These are phyloP conservation scores for Asteroscopus sphinx DNA, from an alignment of 2,888 invertebrate genomes.

Conservation along the genomic window DNA sequence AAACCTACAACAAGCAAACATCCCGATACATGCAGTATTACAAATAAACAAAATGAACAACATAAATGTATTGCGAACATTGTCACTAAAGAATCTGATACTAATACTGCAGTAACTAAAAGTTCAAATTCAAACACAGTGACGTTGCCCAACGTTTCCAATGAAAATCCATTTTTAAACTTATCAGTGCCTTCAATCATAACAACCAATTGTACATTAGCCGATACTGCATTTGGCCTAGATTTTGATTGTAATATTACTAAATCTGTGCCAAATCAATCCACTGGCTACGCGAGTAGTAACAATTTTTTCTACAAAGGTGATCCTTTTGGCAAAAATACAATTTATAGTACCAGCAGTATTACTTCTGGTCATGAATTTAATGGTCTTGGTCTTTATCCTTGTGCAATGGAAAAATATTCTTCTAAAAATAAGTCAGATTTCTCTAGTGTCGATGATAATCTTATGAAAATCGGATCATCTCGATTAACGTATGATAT, in stretches of 20 bases:
- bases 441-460: constrained; percentile 82
- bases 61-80: constrained; percentile 69
- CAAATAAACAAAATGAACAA: constrained; percentile 68
- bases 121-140: constrained; percentile 57
- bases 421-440: constrained; percentile 82
- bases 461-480: constrained; percentile 84
- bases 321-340: constrained; percentile 83
- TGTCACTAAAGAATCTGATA: constrained; percentile 61
- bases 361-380: constrained; percentile 84
- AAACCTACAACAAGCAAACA: constrained; percentile 64
- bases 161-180: constrained; percentile 83
- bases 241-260: constrained; percentile 83
- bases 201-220: constrained; percentile 72
- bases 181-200: constrained; percentile 79
- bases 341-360: constrained; percentile 84
- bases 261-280: constrained; percentile 75
- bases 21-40: constrained; percentile 42
- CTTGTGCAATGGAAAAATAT: constrained; percentile 87
- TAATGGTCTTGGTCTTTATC: constrained; percentile 83
- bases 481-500: constrained; percentile 86
- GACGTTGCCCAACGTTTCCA: constrained; percentile 64
- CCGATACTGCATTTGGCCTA: constrained; percentile 77
- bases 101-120: constrained; percentile 59
- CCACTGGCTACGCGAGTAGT: constrained; percentile 70
- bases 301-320: constrained; percentile 84